phyloP scores from a whole-genome alignment of 2,797 vertebrate species.

The Phalloptychus januarius region DNA sequence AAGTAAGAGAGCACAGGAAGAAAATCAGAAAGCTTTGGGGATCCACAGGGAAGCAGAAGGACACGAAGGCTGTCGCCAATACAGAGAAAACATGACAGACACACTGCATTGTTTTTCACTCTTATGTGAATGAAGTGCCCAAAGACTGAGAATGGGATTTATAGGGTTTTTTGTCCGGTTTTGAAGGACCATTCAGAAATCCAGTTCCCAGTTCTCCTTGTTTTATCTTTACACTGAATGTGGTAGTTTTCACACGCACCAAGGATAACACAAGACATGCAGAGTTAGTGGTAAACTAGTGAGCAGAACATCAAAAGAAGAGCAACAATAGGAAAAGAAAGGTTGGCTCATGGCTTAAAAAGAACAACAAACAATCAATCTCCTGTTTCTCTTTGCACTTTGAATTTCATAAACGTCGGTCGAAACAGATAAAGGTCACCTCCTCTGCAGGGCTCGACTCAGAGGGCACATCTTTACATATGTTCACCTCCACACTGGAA shows the following conservation, averaged over 20 bases:
- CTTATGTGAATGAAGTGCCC: not conserved
- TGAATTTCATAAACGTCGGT: constrained; percentile 33
- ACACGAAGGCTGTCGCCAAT: constrained; percentile 1
- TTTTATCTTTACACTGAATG: not conserved
- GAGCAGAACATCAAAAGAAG: not conserved
- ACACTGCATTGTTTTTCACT: not conserved
- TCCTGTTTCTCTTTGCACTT: constrained; percentile 1
- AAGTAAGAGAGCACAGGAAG: constrained; percentile 35
- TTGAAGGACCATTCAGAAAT: not conserved
- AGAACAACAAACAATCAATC: not conserved
- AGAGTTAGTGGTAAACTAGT: not conserved
- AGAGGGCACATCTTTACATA: constrained; percentile 22
- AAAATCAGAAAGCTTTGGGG: constrained; percentile 28
- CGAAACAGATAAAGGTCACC: constrained; percentile 44
- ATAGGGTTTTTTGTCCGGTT: not conserved
- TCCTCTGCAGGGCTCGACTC: constrained; percentile 29
- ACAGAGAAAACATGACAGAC: constrained; percentile 22
- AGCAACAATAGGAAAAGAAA: not conserved
- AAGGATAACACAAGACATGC: not conserved
- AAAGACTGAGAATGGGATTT: not conserved
- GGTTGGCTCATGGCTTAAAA: not conserved
- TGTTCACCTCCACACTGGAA: constrained; percentile 22
- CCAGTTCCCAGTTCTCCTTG: not conserved
- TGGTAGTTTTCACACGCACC: not conserved
- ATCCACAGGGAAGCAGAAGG: constrained; percentile 7